Evolutionary conservation across 2,888 invertebrate species (phyloP).

Genomic region (Cantharis nigra): DNA sequence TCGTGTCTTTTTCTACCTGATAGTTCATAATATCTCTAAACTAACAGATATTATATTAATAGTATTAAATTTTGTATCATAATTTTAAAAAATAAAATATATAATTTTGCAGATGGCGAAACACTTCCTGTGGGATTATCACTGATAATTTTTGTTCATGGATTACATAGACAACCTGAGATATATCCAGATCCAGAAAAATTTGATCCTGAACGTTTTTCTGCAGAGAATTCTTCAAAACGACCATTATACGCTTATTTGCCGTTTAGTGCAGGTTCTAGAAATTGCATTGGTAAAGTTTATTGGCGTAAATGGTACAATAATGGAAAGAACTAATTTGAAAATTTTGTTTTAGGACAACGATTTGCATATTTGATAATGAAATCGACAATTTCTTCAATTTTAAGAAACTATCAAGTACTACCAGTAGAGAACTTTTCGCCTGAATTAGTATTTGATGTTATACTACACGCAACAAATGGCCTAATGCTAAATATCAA

Average conservation of each 20-base stretch:
- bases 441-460: background rate
- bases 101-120: background rate
- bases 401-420: background rate
- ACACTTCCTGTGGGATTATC: background rate
- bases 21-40: no score
- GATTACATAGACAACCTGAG: constrained; percentile 44
- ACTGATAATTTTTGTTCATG: background rate
- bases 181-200: constrained; percentile 48
- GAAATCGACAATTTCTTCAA: background rate
- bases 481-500: background rate
- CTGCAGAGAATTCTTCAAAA: constrained; percentile 35
- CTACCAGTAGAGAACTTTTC: background rate
- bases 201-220: constrained; percentile 46
- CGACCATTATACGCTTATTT: constrained; percentile 35
- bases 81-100: background rate
- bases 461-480: background rate
- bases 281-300: constrained; percentile 45
- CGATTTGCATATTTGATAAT: background rate
- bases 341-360: background rate
- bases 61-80: no score
- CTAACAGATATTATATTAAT: no score
- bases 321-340: background rate
- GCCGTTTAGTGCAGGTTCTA: constrained; percentile 35
- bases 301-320: background rate
- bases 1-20: no score